A percentile compares a stretch with the other conserved stretches of the same genome.
phyloP scores from a whole-genome alignment of 2,113 vertebrate genomes.

The Columba janthina region DNA sequence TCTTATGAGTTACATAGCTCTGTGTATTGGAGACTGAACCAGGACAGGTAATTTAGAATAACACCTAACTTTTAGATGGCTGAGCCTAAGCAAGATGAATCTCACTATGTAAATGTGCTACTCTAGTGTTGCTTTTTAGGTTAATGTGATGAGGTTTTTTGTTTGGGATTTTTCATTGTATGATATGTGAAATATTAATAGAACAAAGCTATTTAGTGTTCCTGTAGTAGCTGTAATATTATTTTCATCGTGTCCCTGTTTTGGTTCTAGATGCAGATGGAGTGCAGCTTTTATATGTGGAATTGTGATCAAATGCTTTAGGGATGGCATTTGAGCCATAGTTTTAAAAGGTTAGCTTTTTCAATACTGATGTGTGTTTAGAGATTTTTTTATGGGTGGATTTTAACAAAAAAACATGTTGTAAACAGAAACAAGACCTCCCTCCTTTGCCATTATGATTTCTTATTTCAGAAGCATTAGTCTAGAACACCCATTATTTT shows the following conservation, averaged over 20 bases:
- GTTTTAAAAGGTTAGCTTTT: background rate
- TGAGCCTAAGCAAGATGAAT: background rate
- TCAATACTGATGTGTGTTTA: background rate
- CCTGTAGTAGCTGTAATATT: background rate
- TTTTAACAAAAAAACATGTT: background rate
- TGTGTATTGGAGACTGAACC: background rate
- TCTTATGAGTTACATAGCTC: fast-evolving
- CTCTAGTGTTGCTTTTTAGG: background rate
- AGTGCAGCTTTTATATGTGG: background rate
- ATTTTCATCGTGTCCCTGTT: background rate
- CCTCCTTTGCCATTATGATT: background rate
- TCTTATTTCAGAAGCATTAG: background rate
- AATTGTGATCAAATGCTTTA: background rate
- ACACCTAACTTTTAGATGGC: background rate
- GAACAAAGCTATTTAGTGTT: background rate
- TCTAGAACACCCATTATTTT: background rate
- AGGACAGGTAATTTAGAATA: background rate
- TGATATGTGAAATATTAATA: background rate
- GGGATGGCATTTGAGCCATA: background rate
- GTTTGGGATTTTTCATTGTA: background rate
- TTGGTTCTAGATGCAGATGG: background rate
- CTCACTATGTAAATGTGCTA: background rate
- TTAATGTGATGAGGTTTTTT: background rate
- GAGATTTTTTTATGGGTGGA: background rate
- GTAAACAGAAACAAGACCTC: background rate